Percentiles rank a stretch among this genome's conserved stretches.
These are phyloP conservation scores for Marronus borbonicus DNA, from an alignment of 2,888 invertebrate genomes.

Conservation along the genomic window DNA sequence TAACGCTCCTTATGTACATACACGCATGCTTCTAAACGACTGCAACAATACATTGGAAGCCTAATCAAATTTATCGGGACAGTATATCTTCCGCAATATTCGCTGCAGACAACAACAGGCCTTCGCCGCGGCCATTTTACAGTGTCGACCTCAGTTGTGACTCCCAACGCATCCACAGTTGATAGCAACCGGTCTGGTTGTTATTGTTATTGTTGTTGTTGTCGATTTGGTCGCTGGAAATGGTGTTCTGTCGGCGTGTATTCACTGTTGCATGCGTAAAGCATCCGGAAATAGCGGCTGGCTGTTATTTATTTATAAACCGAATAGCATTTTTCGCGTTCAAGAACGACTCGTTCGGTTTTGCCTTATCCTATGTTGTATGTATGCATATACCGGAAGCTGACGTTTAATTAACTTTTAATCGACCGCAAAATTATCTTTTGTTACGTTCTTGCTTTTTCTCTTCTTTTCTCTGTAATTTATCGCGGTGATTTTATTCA, in stretches of 20 bases:
- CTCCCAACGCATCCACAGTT: neutral
- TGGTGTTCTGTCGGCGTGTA: neutral
- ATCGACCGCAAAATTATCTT: too few relatives aligned
- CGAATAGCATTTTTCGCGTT: neutral
- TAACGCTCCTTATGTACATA: too few relatives aligned
- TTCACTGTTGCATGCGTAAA: conserved; percentile 5
- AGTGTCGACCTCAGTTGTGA: neutral
- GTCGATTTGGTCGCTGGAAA: neutral
- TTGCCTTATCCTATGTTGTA: too few relatives aligned
- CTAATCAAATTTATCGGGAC: too few relatives aligned
- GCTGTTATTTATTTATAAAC: conserved; percentile 28
- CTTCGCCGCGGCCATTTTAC: conserved; percentile 6
- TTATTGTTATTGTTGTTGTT: conserved; percentile 19
- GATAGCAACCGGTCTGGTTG: neutral
- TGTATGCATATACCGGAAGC: too few relatives aligned
- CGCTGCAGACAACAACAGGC: neutral
- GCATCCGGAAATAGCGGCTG: conserved; percentile 18
- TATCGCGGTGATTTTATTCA: too few relatives aligned
- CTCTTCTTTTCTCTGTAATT: too few relatives aligned
- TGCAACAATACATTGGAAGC: too few relatives aligned
- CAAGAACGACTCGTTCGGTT: conserved; percentile 4
- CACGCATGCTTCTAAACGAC: too few relatives aligned
- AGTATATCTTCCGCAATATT: neutral
- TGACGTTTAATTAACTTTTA: too few relatives aligned
- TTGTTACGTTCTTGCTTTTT: too few relatives aligned